Conservation (phyloP, 2,888 invertebrate genomes). For the Cynaeus angustus region DNA sequence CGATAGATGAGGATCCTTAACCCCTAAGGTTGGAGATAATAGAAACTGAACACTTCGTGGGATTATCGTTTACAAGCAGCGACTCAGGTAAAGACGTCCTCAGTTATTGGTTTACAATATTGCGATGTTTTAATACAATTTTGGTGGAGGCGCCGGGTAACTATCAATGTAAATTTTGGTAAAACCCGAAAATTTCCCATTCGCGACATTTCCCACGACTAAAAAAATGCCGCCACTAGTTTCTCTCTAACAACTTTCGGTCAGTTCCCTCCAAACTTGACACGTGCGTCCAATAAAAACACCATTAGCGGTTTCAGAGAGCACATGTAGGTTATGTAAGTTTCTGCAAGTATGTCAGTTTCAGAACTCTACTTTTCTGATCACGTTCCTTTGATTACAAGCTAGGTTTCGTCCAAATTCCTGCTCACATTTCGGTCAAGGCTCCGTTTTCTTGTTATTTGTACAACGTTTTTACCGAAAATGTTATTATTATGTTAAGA, state of each 20-base stretch:
- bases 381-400: slow-evolving; percentile 35
- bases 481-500: neutral
- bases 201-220: too few species aligned
- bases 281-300: slow-evolving; percentile 36
- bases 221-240: too few species aligned
- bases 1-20: neutral
- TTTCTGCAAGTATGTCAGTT: slow-evolving; percentile 26
- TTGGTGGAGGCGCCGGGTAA: too few species aligned
- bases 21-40: neutral
- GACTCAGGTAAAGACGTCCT: too few species aligned
- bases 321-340: slow-evolving; percentile 28
- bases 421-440: neutral
- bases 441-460: neutral
- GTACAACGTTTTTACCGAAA: neutral
- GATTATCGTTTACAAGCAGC: too few species aligned
- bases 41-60: too few species aligned
- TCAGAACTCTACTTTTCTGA: slow-evolving; percentile 13
- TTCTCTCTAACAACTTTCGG: neutral
- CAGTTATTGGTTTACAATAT: too few species aligned
- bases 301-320: slow-evolving; percentile 28
- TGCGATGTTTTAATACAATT: too few species aligned
- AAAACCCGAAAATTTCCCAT: too few species aligned
- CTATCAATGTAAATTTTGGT: too few species aligned
- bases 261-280: slow-evolving; percentile 2
- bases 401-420: too few species aligned